Evolutionary conservation across 2,797 vertebrate species (phyloP), one percentile per base, ranked within the genome.

Genomic region (Pelochelys cantorii): DNA sequence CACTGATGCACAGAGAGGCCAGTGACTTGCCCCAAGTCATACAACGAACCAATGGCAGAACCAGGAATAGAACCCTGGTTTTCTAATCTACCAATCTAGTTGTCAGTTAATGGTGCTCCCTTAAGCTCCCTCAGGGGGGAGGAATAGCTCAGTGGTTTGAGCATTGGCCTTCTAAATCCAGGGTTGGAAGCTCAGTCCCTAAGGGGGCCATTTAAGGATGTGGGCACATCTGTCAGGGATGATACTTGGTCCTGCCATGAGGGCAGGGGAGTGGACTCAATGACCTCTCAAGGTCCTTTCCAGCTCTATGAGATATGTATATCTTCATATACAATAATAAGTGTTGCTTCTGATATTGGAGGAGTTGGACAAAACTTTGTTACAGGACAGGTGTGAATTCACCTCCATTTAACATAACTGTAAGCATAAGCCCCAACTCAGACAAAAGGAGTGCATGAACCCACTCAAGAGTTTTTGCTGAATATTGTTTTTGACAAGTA

Each of bases 1-100:
- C 23, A 25, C 5, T 17, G 79, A 87, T 22, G 52, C n/a, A 79
- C 25, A 74, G 62, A 55, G 78, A 96, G 86, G 57, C 94, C 85
- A 94, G 94, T 48, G 42, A 77, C 71, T 29, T 59, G 83, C 62
- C 83, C 81, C 90, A 93, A 65, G 87, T 95, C 87, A 95, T 42
- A 77, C 25, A 48, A n/a, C 59, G 81, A 57, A 60, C 79, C 94
- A 80, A 55, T 83, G 83, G 34, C 83, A 95, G 74, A 86, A 84
- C 48, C 48, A 42, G 37, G 34, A 74, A 74, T 23, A 37, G 34
- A 74, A 48, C 11, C 37, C 34, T 42, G 37, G 37, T 74, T 22
- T 25, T 5, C 71, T 74, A 42, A 23, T 74, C 71, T 22, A 74
- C 20, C 37, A 25, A 4, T 37, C 37, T 74, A 74, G 10, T 48